Conservation (phyloP, 1,140 invertebrate species). For the Lepidurus apus region DNA sequence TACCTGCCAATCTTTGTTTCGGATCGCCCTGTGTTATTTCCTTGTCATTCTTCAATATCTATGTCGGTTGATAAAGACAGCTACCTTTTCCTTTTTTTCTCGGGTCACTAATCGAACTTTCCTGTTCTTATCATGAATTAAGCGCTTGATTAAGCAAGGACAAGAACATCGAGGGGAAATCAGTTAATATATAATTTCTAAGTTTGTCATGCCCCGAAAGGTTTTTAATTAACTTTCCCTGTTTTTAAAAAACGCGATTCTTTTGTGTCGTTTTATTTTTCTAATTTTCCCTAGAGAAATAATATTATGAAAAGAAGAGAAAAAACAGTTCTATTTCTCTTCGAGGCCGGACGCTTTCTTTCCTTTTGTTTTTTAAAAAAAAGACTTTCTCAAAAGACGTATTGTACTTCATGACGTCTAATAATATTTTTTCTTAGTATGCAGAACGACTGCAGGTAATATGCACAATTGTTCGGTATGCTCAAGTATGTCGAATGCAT, state of each 20-base stretch:
- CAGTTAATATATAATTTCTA: background rate
- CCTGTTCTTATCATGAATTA: background rate
- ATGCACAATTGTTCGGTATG: background rate
- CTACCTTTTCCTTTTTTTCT: background rate
- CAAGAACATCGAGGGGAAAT: background rate
- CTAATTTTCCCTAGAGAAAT: no score
- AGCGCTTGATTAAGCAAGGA: background rate
- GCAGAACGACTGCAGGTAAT: background rate
- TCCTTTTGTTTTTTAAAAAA: no score
- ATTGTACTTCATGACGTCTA: background rate
- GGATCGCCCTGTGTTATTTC: background rate
- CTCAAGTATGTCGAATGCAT: constrained; percentile 15
- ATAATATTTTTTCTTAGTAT: background rate
- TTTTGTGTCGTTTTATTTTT: no score
- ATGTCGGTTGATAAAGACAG: constrained; percentile 1
- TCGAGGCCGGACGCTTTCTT: no score
- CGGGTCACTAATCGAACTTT: background rate
- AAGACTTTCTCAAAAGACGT: no score
- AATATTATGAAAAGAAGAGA: no score
- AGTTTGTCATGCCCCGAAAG: background rate
- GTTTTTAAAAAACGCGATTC: no score
- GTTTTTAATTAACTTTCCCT: background rate
- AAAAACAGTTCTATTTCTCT: no score
- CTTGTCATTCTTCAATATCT: background rate
- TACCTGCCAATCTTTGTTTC: background rate